Evolutionary conservation across 2,888 invertebrate genomes (phyloP).

Genomic region (Lydus trimaculatus): DNA sequence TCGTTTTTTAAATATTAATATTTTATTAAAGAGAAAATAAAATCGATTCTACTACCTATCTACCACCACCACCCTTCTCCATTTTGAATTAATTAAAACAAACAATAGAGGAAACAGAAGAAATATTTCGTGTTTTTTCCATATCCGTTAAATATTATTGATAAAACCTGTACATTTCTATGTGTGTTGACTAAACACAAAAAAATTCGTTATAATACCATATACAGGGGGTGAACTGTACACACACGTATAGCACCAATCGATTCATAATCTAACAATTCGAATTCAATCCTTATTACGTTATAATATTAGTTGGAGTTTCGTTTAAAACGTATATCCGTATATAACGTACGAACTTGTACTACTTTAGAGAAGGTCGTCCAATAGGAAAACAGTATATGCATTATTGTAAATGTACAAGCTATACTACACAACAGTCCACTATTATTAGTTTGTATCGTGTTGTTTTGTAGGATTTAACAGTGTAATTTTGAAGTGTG

Average conservation of each 20-base stretch:
- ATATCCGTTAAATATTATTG: no score
- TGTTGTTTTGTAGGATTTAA: background rate
- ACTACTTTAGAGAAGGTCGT: conserved; percentile 53
- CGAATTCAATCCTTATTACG: background rate
- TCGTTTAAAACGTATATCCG: background rate
- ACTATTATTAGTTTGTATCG: background rate
- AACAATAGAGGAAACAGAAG: background rate
- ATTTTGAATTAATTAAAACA: background rate
- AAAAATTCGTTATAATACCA: conserved; percentile 13
- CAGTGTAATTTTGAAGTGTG: conserved; percentile 22
- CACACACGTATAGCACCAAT: conserved; percentile 22
- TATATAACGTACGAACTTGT: conserved; percentile 48
- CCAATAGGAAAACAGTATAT: conserved; percentile 41
- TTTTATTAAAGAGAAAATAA: background rate
- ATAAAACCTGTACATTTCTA: no score
- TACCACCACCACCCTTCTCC: no score
- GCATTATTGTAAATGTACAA: background rate
- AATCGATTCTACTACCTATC: background rate
- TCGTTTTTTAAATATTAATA: background rate
- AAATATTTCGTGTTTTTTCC: background rate
- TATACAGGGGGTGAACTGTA: conserved; percentile 26
- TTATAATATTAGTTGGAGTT: background rate
- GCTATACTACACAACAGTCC: background rate
- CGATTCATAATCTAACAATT: background rate
- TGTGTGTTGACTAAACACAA: background rate